Conservation (phyloP, 2,888 invertebrate genomes). For the Ornithoptera priamus region DNA sequence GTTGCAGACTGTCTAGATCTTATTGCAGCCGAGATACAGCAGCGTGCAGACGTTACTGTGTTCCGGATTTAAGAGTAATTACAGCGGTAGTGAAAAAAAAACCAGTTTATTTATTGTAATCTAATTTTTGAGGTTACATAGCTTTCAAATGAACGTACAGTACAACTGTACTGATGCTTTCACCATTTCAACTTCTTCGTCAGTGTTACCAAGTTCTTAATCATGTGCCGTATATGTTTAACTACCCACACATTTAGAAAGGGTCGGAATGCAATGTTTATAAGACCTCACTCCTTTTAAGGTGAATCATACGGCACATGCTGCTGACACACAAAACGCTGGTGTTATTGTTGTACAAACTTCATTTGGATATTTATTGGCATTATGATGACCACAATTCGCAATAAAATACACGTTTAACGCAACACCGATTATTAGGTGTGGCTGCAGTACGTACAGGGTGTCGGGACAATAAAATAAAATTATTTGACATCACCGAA, state of each 20-base stretch:
- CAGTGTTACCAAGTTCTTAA: too few relatives aligned
- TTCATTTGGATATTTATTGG: conserved; percentile 24
- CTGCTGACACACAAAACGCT: not conserved
- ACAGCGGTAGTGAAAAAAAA: too few relatives aligned
- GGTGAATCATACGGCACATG: not conserved
- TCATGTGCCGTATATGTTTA: not conserved
- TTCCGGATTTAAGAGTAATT: too few relatives aligned
- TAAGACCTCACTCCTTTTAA: conserved; percentile 10
- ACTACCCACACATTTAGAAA: conserved; percentile 13
- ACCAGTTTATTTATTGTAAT: too few relatives aligned
- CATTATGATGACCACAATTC: conserved; percentile 11
- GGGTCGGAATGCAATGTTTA: conserved; percentile 7
- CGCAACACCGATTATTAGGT: conserved; percentile 12
- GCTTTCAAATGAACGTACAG: too few relatives aligned
- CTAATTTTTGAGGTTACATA: too few relatives aligned
- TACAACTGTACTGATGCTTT: too few relatives aligned
- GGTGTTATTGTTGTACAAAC: conserved; percentile 4
- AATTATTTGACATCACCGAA: too few relatives aligned
- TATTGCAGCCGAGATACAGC: too few relatives aligned
- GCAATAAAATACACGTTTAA: conserved; percentile 26
- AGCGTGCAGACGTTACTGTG: too few relatives aligned
- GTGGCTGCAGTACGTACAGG: conserved; percentile 8
- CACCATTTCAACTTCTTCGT: too few relatives aligned
- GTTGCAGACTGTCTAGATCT: too few relatives aligned
- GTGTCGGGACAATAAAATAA: not conserved